These are phyloP conservation scores for Struthidea cinerea DNA, from an alignment of 2,113 vertebrate genomes.

Conservation along the genomic window DNA sequence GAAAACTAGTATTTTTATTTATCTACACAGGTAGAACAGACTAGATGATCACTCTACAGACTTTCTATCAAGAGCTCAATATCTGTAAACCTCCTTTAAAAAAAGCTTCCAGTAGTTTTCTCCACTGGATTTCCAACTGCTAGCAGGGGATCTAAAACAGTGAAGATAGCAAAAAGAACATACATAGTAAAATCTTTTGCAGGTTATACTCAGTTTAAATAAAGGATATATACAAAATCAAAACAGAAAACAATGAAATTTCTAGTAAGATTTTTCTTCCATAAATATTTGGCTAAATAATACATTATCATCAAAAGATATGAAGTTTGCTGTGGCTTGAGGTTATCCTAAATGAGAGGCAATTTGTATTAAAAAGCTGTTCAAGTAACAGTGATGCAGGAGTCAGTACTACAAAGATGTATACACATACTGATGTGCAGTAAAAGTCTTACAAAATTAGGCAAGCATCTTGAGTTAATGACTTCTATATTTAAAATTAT, in stretches of 20 bases:
- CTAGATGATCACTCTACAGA: background rate
- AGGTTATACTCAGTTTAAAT: conserved; percentile 16
- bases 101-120: conserved; percentile 13
- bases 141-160: background rate
- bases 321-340: background rate
- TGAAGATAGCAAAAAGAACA: conserved; percentile 19
- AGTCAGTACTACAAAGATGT: background rate
- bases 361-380: background rate
- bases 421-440: background rate
- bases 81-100: conserved; percentile 38
- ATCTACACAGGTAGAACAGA: background rate
- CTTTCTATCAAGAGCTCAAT: conserved; percentile 5
- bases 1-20: background rate
- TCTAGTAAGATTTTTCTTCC: background rate
- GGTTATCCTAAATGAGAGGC: background rate
- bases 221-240: background rate
- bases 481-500: background rate
- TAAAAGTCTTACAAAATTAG: background rate
- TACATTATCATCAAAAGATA: background rate
- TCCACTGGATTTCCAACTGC: conserved; percentile 5
- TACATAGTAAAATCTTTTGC: conserved; percentile 31
- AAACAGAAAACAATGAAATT: background rate
- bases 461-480: background rate
- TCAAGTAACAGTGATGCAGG: background rate
- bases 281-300: background rate